Conservation (phyloP, 2,797 vertebrate species). For the Anguilla anguilla region DNA sequence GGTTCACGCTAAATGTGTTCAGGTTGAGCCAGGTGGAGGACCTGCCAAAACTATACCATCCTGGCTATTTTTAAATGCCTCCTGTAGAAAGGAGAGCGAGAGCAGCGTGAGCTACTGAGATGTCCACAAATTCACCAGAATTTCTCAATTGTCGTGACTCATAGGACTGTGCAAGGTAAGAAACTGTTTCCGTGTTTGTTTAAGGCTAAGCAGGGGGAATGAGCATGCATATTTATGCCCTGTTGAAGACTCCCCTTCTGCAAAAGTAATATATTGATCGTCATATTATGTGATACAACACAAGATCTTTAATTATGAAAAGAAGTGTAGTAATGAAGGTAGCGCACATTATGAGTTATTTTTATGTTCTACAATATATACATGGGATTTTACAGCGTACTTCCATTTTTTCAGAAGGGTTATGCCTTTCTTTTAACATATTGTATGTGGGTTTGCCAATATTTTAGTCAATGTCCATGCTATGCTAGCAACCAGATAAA, state of each 20-base stretch:
- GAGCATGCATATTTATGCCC: slow-evolving; percentile 39
- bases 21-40: slow-evolving; percentile 60
- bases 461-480: background rate
- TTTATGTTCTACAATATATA: background rate
- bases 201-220: slow-evolving; percentile 36
- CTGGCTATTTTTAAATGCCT: slow-evolving; percentile 41
- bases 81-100: slow-evolving; percentile 66
- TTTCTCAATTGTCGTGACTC: slow-evolving; percentile 63
- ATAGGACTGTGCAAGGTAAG: slow-evolving; percentile 73
- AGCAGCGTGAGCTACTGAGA: slow-evolving; percentile 52
- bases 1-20: slow-evolving; percentile 58
- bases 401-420: background rate
- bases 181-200: slow-evolving; percentile 45
- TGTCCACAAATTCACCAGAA: slow-evolving; percentile 58
- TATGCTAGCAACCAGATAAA: background rate
- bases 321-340: background rate
- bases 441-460: slow-evolving; percentile 10
- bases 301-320: background rate
- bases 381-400: background rate
- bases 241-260: slow-evolving; percentile 34
- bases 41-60: slow-evolving; percentile 58
- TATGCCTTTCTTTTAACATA: background rate
- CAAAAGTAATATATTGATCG: background rate
- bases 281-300: background rate
- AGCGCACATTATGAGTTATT: background rate